A percentile compares a stretch with the other conserved stretches of the same genome.
Evolutionary conservation across 2,888 invertebrate species (phyloP).

Genomic region (Coleophora flavipennella): DNA sequence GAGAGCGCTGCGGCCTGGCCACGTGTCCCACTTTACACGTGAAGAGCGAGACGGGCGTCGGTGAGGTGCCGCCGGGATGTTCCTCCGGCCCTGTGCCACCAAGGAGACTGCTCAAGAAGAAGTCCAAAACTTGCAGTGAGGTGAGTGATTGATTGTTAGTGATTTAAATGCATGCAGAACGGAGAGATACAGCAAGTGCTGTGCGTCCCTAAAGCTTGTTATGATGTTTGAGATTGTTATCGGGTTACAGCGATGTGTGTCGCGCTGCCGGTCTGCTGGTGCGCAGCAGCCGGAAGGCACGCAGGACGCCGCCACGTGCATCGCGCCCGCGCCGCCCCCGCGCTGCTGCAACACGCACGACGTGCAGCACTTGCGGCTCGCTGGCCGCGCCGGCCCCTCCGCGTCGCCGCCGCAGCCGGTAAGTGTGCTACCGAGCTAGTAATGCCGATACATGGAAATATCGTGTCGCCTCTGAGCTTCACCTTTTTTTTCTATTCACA

Average conservation of each 20-base stretch:
- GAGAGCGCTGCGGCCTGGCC: not conserved
- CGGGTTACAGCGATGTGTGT: too few species aligned
- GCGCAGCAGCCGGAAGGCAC: too few species aligned
- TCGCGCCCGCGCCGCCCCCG: not conserved
- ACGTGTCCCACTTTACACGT: not conserved
- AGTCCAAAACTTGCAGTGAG: not conserved
- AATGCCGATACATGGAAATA: not conserved
- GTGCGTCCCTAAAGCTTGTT: too few species aligned
- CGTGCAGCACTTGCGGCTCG: not conserved
- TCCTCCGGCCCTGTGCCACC: not conserved
- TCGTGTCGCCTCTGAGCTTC: too few species aligned
- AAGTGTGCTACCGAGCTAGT: not conserved
- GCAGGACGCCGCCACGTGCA: not conserved
- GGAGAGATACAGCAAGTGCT: too few species aligned
- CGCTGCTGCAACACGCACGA: too few species aligned
- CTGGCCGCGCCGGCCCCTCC: not conserved
- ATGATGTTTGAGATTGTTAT: too few species aligned
- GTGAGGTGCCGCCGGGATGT: not conserved
- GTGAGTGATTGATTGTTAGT: not conserved
- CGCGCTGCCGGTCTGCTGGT: too few species aligned
- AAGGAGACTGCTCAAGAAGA: not conserved
- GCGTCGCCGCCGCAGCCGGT: not conserved
- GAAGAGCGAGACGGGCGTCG: not conserved
- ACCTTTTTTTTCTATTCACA: too few species aligned
- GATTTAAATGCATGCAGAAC: too few species aligned